Evolutionary conservation across 2,888 invertebrate genomes (phyloP), one percentile per base, ranked within the genome.

Genomic region (Xylota sylvarum): DNA sequence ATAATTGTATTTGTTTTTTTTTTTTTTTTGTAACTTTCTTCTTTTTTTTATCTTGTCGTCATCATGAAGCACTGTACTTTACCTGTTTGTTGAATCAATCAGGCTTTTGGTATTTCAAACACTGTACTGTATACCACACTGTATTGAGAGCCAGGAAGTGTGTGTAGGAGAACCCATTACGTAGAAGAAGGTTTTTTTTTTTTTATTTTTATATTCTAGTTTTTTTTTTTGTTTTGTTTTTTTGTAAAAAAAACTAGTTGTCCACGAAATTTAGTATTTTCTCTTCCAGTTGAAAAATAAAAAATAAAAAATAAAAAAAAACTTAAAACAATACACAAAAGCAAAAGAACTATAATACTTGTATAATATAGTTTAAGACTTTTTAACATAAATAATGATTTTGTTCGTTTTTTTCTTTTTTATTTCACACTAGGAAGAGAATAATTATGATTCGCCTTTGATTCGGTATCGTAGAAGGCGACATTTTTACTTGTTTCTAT

Each of bases 81-180:
- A 87, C 87, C 87, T 87, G 87, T 87, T 83, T 83, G 87, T 78
- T 87, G 87, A 77, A 76, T 87, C 76, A 87, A 87, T 87, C 83
- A 87, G 83, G 87, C 83, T 81, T 62, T 78, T 81, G 72, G 73
- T 86, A 67, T 81, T 67, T 86, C 76, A 86, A 86, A 82, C 80
- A 85, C 74, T 85, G 83, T 84, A 85, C 74, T 85, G 83, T 84
- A 85, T 80, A 85, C 77, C 85, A 77, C 81, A 86, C 86, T 86
- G 85, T 86, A 86, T 81, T 81, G 67, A 82, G 65, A 77, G 81
- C 86, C 86, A 86, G 86, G 86, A 86, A 86, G 77, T 77, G 77
- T 86, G 72, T 86, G 86, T 60, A 77, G 85, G 67, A 80, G 80
- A 80, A 81, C 77, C 86, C 86, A 81, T 82, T 73, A 72, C 72